Conservation (phyloP, 2,113 vertebrate species). For the Tonatia bakeri region DNA sequence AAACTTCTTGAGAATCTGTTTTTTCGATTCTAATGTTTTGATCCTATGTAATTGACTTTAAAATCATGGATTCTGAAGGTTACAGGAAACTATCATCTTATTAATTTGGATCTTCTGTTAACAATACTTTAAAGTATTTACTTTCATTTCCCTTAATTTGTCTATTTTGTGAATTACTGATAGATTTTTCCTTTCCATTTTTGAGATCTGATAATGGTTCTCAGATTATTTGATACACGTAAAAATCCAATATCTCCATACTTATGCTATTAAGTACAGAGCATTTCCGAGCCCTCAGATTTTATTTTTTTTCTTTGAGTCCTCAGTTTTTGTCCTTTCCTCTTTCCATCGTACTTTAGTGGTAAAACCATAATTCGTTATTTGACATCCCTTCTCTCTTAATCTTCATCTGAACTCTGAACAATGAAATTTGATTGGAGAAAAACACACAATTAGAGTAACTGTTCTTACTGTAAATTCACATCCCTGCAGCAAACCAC, state of each 20-base stretch:
- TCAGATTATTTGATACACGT: background rate
- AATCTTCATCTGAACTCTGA: background rate
- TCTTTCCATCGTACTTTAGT: rapidly evolving
- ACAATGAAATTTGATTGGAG: background rate
- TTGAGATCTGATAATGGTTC: background rate
- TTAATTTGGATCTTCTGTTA: background rate
- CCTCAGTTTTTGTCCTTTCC: background rate
- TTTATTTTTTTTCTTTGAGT: background rate
- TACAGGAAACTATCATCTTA: background rate
- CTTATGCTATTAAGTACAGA: rapidly evolving
- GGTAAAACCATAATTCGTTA: background rate
- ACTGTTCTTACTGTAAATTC: background rate
- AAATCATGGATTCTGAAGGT: background rate
- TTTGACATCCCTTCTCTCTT: background rate
- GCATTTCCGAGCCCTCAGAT: background rate
- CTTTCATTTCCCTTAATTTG: background rate
- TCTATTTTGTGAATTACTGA: background rate
- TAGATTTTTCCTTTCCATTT: background rate
- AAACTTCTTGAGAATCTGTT: background rate
- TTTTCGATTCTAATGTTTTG: background rate
- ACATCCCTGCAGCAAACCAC: background rate
- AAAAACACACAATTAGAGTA: background rate
- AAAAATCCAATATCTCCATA: background rate
- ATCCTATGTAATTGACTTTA: background rate
- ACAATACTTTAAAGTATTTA: background rate